Evolutionary conservation across 2,888 invertebrate genomes (phyloP), one percentile per base, ranked within the genome.

Genomic region (Vannuccia rotundouncinata): DNA sequence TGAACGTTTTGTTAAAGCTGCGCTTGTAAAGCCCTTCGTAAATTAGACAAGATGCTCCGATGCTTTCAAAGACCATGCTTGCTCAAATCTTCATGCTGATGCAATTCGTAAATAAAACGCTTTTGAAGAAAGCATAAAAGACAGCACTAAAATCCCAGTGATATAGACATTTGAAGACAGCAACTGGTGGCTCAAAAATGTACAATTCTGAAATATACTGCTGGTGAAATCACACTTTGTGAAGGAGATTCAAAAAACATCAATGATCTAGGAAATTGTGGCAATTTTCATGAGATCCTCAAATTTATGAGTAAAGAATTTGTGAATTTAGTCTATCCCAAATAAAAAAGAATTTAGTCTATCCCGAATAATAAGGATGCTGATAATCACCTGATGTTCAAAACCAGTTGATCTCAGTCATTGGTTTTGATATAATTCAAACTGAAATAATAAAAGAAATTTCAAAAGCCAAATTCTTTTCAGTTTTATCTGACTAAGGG

Each of bases 11-110:
- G 22, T 66, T 66, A 66, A n/a, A 66, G 66, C 66, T 66, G 66
- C 10, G 22, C 66, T 66, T 66, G 66, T 66, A 66, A 66, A 66
- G 22, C 66, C 5, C 66, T 66, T 66, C 66, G 25, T 66, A 66
- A 66, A 66, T 66, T 66, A 27, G 66, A 66, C 66, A 66, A 66
- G 66, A 66, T 13, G 66, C 66, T 66, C 66, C 66, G 25, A 66
- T 66, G 66, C 66, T 66, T 66, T 66, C 66, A 66, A 66, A 66
- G 66, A 66, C 22, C 66, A 66, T 66, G 25, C 17, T 66, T 66
- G 66, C 66, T 66, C 25, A 66, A 66, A 66, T 66, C 66, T 66
- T 66, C 66, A 66, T 66, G 66, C 66, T 66, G 66, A 66, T 66
- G 66, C 66, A 66, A 27, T 66, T 66, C 10, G 25, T 66, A 66